These are phyloP conservation scores for Anseranas semipalmata DNA, from an alignment of 2,113 vertebrate genomes.

Conservation along the genomic window DNA sequence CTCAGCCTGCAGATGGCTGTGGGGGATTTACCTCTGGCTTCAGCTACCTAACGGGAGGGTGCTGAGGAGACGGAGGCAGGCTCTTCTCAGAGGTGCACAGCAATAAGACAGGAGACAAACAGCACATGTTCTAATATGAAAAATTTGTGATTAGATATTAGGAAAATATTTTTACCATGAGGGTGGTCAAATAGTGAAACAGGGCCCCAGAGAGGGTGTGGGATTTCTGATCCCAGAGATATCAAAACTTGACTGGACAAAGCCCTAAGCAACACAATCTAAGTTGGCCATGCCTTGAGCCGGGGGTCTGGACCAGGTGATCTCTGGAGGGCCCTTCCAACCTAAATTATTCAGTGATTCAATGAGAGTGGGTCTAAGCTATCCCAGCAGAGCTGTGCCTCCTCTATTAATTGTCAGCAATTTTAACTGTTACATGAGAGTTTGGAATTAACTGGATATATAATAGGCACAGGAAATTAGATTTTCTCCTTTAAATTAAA, in stretches of 20 bases:
- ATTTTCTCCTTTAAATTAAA: constrained; percentile 64
- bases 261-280: not conserved
- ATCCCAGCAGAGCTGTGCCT: not conserved
- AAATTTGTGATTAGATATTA: not conserved
- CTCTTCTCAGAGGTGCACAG: not conserved
- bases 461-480: constrained; percentile 53
- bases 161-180: not conserved
- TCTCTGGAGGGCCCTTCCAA: not conserved
- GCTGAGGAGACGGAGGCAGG: not conserved
- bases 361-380: not conserved
- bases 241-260: not conserved
- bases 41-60: not conserved
- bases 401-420: constrained; percentile 21
- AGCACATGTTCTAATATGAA: not conserved
- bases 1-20: not conserved
- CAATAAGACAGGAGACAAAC: not conserved
- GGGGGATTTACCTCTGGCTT: not conserved
- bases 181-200: not conserved
- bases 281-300: not conserved
- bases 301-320: not conserved
- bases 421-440: constrained; percentile 36
- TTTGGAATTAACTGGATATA: constrained; percentile 43
- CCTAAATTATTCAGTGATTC: not conserved
- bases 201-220: not conserved
- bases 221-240: not conserved